Evolutionary conservation across 1,140 invertebrate genomes (phyloP).

Genomic region (Megalonaias nervosa): DNA sequence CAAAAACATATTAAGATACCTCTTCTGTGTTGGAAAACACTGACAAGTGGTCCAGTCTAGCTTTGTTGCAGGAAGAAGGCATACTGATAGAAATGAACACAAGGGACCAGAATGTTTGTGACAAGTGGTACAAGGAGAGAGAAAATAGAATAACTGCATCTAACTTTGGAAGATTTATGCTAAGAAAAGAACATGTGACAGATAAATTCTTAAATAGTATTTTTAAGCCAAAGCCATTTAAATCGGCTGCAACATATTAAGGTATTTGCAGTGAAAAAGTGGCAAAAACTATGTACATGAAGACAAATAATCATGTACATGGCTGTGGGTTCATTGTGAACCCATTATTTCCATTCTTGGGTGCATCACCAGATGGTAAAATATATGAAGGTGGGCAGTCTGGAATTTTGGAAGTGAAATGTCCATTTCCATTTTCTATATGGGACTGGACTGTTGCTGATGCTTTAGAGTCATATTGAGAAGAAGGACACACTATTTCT

Average conservation of each 20-base stretch:
- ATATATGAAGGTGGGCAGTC: slow-evolving; percentile 18
- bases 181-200: neutral
- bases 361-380: slow-evolving; percentile 33
- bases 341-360: slow-evolving; percentile 31
- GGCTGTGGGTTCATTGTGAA: slow-evolving; percentile 35
- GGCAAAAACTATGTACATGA: slow-evolving; percentile 7
- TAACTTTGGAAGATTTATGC: slow-evolving; percentile 18
- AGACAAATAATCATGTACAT: slow-evolving; percentile 31
- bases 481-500: slow-evolving; percentile 2
- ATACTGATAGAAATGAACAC: no score
- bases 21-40: no score
- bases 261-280: slow-evolving; percentile 6
- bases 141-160: no score
- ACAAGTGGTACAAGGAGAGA: no score
- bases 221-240: neutral
- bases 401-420: slow-evolving; percentile 30
- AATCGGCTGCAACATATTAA: slow-evolving; percentile 1
- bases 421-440: slow-evolving; percentile 19
- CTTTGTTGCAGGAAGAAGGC: no score
- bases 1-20: no score
- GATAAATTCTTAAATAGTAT: slow-evolving; percentile 11
- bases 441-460: slow-evolving; percentile 6
- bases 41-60: no score
- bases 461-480: slow-evolving; percentile 1
- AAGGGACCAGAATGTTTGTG: no score